phyloP scores from a whole-genome alignment of 1,140 invertebrate species.

The Caenorhabditis briggsae region DNA sequence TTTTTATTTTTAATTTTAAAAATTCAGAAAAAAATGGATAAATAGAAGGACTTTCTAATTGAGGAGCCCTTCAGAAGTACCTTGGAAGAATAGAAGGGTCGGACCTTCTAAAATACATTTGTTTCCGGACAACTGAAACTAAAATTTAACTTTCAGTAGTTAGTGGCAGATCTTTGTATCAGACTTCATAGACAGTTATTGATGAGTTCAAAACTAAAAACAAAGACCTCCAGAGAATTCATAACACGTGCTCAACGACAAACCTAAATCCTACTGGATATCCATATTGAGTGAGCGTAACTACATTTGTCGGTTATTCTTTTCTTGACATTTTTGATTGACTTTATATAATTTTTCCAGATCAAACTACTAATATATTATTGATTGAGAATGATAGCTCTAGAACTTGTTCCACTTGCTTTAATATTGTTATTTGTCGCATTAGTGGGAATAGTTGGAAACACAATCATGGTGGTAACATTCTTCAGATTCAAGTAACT shows the following conservation, averaged over 20 bases:
- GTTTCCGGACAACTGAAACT: no score
- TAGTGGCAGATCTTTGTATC: no score
- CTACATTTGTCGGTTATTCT: not conserved
- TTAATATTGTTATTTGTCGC: constrained; percentile 6
- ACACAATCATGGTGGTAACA: not conserved
- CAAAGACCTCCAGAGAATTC: not conserved
- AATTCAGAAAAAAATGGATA: no score
- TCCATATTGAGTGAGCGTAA: constrained; percentile 15
- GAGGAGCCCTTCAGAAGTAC: no score
- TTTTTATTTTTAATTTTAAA: no score
- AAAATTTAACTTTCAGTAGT: no score
- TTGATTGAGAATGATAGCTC: not conserved
- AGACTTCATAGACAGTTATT: no score
- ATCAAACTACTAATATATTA: not conserved
- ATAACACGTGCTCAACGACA: not conserved
- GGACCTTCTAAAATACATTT: no score
- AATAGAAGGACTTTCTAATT: no score
- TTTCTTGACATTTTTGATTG: not conserved
- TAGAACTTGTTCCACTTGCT: not conserved
- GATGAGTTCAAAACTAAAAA: not conserved
- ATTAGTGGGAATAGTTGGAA: not conserved
- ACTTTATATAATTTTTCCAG: not conserved
- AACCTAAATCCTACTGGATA: no score
- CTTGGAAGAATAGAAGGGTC: no score
- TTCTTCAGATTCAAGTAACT: not conserved